Percentiles rank a stretch among this genome's conserved stretches.
These are phyloP conservation scores for Ferdinandea cuprea DNA, from an alignment of 2,888 invertebrate species.

Conservation along the genomic window DNA sequence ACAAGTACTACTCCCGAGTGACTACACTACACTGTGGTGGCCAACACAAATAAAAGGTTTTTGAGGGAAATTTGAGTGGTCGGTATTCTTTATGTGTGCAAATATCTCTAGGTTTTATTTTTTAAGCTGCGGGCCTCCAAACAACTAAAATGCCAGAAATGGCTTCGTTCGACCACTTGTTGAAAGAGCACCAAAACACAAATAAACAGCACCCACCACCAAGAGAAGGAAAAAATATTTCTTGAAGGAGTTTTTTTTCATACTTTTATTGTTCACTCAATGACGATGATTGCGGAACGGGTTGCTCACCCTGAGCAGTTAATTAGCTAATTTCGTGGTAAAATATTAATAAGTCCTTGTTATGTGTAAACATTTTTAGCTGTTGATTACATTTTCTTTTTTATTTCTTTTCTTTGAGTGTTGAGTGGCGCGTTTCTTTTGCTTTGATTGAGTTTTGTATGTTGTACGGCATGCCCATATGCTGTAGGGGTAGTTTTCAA, in stretches of 20 bases:
- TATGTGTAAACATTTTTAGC: conserved; percentile 70
- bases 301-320: conserved; percentile 71
- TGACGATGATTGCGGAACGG: conserved; percentile 14
- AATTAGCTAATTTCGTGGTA: conserved; percentile 77
- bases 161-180: conserved; percentile 65
- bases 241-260: conserved; percentile 1
- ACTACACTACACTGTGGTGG: conserved; percentile 48
- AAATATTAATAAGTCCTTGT: conserved; percentile 76
- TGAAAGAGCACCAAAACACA: conserved; percentile 22
- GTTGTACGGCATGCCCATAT: not conserved
- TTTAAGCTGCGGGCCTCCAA: conserved; percentile 53
- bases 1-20: conserved; percentile 29
- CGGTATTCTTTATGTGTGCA: conserved; percentile 56
- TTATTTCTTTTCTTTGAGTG: conserved; percentile 26
- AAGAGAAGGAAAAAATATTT: not conserved
- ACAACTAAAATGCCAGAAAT: conserved; percentile 52
- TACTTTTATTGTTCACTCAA: conserved; percentile 10
- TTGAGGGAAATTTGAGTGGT: conserved; percentile 62
- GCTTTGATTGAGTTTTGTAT: conserved; percentile 51
- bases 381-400: conserved; percentile 68
- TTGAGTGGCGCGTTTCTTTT: conserved; percentile 28
- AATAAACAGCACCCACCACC: not conserved
- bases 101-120: conserved; percentile 60
- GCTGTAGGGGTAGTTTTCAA: conserved; percentile 17
- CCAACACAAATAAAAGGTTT: conserved; percentile 53